Base-by-base conservation (phyloP, 2,797 vertebrate genomes). In the Malurus splendens region DNA sequence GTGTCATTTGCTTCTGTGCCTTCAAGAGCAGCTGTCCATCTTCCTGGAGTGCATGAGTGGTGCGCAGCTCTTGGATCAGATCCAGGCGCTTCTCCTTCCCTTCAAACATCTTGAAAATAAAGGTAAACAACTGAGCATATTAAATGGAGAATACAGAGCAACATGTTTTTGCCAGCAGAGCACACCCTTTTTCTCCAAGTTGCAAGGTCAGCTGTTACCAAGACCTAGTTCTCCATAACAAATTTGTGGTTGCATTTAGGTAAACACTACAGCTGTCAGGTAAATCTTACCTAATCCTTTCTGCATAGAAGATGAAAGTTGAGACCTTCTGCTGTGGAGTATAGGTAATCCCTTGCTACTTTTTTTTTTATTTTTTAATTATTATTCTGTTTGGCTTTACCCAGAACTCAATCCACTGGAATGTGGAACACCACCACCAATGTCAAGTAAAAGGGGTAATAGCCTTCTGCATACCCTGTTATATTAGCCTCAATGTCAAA, bases 51-150 rank as follows among this genome's bases (percentile, higher is more conserved):
- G 98, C 96, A 0, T 99, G 98, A 27, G 97, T 98, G 17, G 96
- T 97, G 70, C 98, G 98, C 68, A 99, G 93, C 83, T 99, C 99
- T 82, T 60, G 96, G 92, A 99, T 98, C 88, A 99, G 95, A 42
- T 98, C 98, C 79, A 96, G 36, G 0, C 96, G 93, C 93, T 97
- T 98, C 94, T 99, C 97, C 84, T 98, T 98, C 56, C 97, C 98
- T 91, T 98, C 98, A 94, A 98, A 98, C 97, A 99, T 98, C 99
- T 99, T 93, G 30, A 87, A 94, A 82, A 93, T 27, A 73, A 84
- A 92, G 82, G 41, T 54, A 86, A 90, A 81, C 50, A 71, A 89
- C 13, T 11, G 38, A 66, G 38, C 74, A 41, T 27, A 24, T 86
- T 66, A 44, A 72, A 47, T 10, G 20, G 41, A 67, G 25, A 70